These are phyloP conservation scores for Archivesica marissinica DNA, from an alignment of 1,140 invertebrate genomes.

Conservation along the genomic window DNA sequence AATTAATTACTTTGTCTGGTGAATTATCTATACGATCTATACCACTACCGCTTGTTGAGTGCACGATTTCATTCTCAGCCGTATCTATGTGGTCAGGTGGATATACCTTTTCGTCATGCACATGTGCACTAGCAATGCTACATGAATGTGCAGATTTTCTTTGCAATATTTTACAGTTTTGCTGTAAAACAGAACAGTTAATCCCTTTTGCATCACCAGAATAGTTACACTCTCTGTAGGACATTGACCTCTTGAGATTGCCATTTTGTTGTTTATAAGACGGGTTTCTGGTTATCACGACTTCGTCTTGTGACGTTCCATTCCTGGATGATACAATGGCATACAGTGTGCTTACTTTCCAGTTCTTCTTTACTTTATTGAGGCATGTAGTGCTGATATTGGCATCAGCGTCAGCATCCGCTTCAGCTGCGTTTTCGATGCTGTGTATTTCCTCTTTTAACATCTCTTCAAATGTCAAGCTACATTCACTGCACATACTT, in stretches of 20 bases:
- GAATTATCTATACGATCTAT: too few relatives aligned
- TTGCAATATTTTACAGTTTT: too few relatives aligned
- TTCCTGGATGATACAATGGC: conserved; percentile 22
- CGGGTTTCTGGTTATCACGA: neutral
- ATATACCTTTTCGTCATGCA: too few relatives aligned
- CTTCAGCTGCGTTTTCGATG: conserved; percentile 10
- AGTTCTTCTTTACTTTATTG: neutral
- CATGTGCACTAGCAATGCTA: too few relatives aligned
- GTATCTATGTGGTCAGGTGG: too few relatives aligned
- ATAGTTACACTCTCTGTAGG: conserved; percentile 6
- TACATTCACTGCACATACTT: conserved; percentile 12
- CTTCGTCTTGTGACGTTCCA: neutral
- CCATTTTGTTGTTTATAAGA: neutral
- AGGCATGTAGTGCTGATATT: neutral
- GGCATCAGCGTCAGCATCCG: neutral
- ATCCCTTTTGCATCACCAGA: too few relatives aligned
- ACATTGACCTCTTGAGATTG: neutral
- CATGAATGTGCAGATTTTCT: too few relatives aligned
- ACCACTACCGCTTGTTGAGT: too few relatives aligned
- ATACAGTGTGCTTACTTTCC: conserved; percentile 37
- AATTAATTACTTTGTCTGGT: too few relatives aligned
- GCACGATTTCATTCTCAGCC: too few relatives aligned
- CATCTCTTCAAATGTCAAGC: conserved; percentile 4
- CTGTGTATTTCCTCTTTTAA: conserved; percentile 5
- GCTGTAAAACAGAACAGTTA: too few relatives aligned